Evolutionary conservation across 2,113 vertebrate species (phyloP).

Genomic region (Myotis davidii): DNA sequence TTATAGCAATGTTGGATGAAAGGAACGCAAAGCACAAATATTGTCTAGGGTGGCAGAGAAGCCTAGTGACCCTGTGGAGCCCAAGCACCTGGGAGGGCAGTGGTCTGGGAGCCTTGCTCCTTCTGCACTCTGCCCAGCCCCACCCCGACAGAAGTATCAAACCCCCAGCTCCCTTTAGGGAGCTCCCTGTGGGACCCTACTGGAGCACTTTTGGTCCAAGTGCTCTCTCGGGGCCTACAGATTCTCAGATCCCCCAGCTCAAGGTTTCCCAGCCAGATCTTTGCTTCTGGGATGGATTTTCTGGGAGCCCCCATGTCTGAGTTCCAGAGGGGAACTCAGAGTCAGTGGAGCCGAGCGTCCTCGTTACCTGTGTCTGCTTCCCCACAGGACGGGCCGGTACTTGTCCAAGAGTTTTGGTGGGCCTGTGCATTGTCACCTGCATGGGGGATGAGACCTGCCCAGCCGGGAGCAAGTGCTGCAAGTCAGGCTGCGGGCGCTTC

Average conservation of each 20-base stretch:
- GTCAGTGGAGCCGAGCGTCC: rapidly evolving
- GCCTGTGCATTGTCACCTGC: constrained; percentile 59
- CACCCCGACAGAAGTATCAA: not conserved
- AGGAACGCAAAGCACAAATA: not conserved
- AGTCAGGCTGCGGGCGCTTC: constrained; percentile 72
- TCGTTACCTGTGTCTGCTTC: not conserved
- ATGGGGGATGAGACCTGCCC: constrained; percentile 49
- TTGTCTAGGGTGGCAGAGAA: not conserved
- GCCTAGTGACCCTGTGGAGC: not conserved
- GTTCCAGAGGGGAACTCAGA: not conserved
- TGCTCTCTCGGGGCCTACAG: not conserved
- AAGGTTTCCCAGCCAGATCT: not conserved
- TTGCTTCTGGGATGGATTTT: not conserved
- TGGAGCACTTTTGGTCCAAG: not conserved
- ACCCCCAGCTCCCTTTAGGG: not conserved
- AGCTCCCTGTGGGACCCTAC: not conserved
- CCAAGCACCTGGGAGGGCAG: not conserved
- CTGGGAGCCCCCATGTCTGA: not conserved
- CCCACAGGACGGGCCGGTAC: constrained; percentile 18
- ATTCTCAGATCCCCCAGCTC: not conserved
- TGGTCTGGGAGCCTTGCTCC: not conserved
- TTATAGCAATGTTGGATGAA: not conserved
- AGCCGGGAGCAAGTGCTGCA: constrained; percentile 64
- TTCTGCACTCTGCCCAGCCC: not conserved
- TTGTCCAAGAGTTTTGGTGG: constrained; percentile 47